Percentiles rank a stretch among this genome's conserved stretches.
These are phyloP conservation scores for Cyprinodon brontotheroides DNA, from an alignment of 2,113 vertebrate genomes.

Conservation along the genomic window DNA sequence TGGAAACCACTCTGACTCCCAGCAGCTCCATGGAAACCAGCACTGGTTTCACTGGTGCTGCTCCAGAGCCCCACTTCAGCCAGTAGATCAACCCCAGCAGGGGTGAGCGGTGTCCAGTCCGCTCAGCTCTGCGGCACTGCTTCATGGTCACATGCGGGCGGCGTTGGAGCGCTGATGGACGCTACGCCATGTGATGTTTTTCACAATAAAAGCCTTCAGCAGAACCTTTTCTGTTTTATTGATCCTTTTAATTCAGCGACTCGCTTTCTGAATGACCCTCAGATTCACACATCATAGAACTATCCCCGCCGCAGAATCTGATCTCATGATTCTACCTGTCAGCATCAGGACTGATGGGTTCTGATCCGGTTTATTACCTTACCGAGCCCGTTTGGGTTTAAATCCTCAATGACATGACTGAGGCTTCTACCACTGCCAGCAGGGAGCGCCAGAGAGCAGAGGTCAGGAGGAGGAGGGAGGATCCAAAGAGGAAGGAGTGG, in stretches of 20 bases:
- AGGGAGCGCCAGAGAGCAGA: slow-evolving; percentile 33
- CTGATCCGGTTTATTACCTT: too few species aligned
- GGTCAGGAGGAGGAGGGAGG: slow-evolving; percentile 12
- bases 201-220: neutral
- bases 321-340: too few species aligned
- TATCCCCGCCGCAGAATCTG: too few species aligned
- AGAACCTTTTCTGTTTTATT: too few species aligned
- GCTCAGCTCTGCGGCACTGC: neutral
- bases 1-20: slow-evolving; percentile 11
- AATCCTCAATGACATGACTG: too few species aligned
- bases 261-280: too few species aligned
- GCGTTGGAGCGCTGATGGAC: too few species aligned
- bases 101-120: neutral
- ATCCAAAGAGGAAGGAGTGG: slow-evolving; percentile 29
- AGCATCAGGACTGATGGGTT: too few species aligned
- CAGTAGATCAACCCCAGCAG: neutral
- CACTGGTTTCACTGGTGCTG: slow-evolving; percentile 16
- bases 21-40: slow-evolving; percentile 31
- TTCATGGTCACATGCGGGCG: too few species aligned
- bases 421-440: slow-evolving; percentile 17
- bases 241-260: too few species aligned
- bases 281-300: too few species aligned
- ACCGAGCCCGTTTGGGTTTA: too few species aligned
- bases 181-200: neutral
- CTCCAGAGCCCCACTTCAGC: neutral